A percentile compares a stretch with the other conserved stretches of the same genome.
phyloP scores from a whole-genome alignment of 2,113 vertebrate genomes.

The Variabilichromis moorii region DNA sequence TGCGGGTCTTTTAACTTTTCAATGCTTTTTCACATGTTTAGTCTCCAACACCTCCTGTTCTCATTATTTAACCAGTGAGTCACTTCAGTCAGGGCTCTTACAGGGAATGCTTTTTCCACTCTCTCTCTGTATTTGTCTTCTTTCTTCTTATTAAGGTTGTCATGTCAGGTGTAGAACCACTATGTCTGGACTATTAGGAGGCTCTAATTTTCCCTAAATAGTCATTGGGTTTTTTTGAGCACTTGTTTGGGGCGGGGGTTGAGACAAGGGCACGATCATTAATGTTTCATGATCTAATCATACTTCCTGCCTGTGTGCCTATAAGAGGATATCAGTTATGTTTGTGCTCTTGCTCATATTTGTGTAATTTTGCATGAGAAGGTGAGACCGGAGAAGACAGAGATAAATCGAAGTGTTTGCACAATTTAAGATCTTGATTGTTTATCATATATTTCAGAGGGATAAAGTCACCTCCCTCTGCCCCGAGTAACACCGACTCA shows the following conservation, averaged over 20 bases:
- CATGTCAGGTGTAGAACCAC: not conserved
- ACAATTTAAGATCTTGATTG: not conserved
- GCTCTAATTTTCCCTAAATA: slow-evolving; percentile 14
- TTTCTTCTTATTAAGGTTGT: slow-evolving; percentile 36
- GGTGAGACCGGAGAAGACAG: not conserved
- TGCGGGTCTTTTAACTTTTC: not conserved
- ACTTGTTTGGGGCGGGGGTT: not conserved
- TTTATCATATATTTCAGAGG: slow-evolving; percentile 2
- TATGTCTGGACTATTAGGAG: not conserved
- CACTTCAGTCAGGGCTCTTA: not conserved
- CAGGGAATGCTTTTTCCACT: slow-evolving; percentile 20
- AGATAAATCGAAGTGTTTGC: not conserved
- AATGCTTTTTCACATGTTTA: not conserved
- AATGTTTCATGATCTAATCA: slow-evolving; percentile 60
- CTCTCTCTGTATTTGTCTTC: slow-evolving; percentile 39
- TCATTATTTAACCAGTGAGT: slow-evolving; percentile 5
- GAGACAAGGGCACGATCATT: slow-evolving; percentile 23
- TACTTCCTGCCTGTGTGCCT: slow-evolving; percentile 2
- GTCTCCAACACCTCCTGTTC: not conserved
- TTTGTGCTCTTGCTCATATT: not conserved
- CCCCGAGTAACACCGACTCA: not conserved
- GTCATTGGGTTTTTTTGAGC: not conserved
- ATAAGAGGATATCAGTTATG: not conserved
- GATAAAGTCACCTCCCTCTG: slow-evolving; percentile 2
- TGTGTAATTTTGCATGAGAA: not conserved